Evolutionary conservation across 2,113 vertebrate genomes (phyloP).

Genomic region (Limnothrissa miodon): DNA sequence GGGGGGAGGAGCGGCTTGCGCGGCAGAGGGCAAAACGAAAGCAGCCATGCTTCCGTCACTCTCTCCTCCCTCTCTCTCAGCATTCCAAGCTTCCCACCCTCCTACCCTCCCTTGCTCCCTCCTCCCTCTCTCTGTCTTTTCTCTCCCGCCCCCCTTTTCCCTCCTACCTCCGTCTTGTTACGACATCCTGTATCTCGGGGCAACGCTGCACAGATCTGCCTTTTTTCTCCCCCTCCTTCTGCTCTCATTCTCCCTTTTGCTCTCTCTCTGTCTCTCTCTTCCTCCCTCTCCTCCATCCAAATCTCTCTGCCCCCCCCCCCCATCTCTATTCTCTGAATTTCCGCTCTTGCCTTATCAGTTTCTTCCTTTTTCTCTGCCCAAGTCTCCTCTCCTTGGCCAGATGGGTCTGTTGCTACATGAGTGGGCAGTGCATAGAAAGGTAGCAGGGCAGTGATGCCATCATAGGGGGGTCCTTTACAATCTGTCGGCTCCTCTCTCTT

Average conservation of each 20-base stretch:
- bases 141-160: slow-evolving; percentile 31
- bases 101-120: neutral
- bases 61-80: neutral
- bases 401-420: slow-evolving; percentile 63
- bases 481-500: slow-evolving; percentile 23
- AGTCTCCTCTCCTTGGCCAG: slow-evolving; percentile 51
- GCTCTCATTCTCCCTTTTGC: slow-evolving; percentile 19
- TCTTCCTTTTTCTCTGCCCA: neutral
- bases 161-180: slow-evolving; percentile 63
- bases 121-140: slow-evolving; percentile 44
- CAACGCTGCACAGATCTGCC: slow-evolving; percentile 63
- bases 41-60: slow-evolving; percentile 20
- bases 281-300: slow-evolving; percentile 45
- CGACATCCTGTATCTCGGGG: slow-evolving; percentile 74
- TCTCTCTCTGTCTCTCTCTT: slow-evolving; percentile 43
- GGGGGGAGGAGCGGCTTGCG: slow-evolving; percentile 51
- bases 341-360: neutral
- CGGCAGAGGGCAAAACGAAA: slow-evolving; percentile 44
- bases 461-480: slow-evolving; percentile 32
- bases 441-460: slow-evolving; percentile 57
- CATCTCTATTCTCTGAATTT: slow-evolving; percentile 19
- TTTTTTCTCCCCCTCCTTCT: slow-evolving; percentile 11
- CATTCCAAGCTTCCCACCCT: neutral
- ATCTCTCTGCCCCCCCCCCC: slow-evolving; percentile 40
- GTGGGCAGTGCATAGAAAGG: slow-evolving; percentile 51